Base-by-base conservation (phyloP, 2,797 vertebrate species). In the Melanogrammus aeglefinus region DNA sequence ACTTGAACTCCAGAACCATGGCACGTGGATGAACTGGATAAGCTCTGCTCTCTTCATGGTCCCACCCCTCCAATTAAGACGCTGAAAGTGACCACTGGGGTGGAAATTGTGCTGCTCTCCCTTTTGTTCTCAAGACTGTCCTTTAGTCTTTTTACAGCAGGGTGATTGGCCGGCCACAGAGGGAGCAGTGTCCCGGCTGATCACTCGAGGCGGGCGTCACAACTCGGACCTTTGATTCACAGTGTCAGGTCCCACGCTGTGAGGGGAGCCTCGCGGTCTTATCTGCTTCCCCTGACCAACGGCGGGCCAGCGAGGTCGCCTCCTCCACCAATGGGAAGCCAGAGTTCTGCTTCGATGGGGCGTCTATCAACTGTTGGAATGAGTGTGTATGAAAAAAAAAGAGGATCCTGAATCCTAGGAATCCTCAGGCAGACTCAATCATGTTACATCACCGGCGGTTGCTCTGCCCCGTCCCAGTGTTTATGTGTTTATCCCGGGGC, bases 401-500 rank as follows among this genome's bases (percentile, higher is more conserved):
- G 8, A 44, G 16, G 6, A 57, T 18, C n/a, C n/a, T 27, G 63
- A 69, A 69, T 10, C 63, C 44, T 47, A 80, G 80, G 63, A 74
- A 86, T 80, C 24, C 81, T 83, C 70, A 21, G 73, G 36, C 41
- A 79, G 33, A 76, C 38, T 41, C 24, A 27, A 51, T 76, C 66
- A 41, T 31, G 77, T 88, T 84, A 83, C 74, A 77, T 87, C 80
- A 85, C 76, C 70, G 33, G 77, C 12, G 72, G 44, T 78, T 29
- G 66, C 73, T 74, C 66, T 73, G 72, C 74, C 75, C 63, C 7
- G 47, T 75, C 24, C 70, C 38, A 24, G 69, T 6, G 74, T 47
- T 87, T 82, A 82, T 79, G 69, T 6, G 74, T 47, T 87, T 82
- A 82, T 81, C 78, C 83, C 79, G 69, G 76, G 73, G 77, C 80